Percentiles rank a stretch among this genome's conserved stretches.
Evolutionary conservation across 2,797 vertebrate species (phyloP).

Genomic region (Semaprochilodus insignis): DNA sequence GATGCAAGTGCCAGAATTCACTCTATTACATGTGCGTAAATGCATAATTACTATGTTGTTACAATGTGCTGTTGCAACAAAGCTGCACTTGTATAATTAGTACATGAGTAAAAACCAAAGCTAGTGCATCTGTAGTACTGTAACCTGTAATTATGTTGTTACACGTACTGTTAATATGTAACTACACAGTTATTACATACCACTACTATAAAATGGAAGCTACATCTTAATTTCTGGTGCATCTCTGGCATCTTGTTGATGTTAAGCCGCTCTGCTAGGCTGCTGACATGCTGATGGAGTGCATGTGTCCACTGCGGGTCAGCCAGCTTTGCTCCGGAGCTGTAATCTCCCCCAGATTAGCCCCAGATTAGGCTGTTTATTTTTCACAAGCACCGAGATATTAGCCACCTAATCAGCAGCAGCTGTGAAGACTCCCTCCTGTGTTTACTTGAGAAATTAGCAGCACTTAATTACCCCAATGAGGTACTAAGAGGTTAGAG

Average conservation of each 20-base stretch:
- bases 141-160: too few relatives aligned
- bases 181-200: too few relatives aligned
- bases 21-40: too few relatives aligned
- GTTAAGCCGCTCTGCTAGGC: background rate
- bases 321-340: constrained; percentile 24
- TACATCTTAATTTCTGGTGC: background rate
- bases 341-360: constrained; percentile 61
- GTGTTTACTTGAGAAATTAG: constrained; percentile 62
- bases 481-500: constrained; percentile 52
- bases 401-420: constrained; percentile 59
- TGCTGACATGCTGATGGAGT: constrained; percentile 50
- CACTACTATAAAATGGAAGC: too few relatives aligned
- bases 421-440: constrained; percentile 52
- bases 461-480: constrained; percentile 56
- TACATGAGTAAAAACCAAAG: too few relatives aligned
- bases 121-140: too few relatives aligned
- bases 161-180: too few relatives aligned
- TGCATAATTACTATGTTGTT: too few relatives aligned
- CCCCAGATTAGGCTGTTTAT: constrained; percentile 62
- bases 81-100: too few relatives aligned
- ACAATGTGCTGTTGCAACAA: too few relatives aligned
- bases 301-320: constrained; percentile 40
- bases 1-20: too few relatives aligned
- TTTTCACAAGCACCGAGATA: constrained; percentile 59
- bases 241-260: background rate